Base-by-base conservation (phyloP, 2,797 vertebrate genomes). In the Pangasius mekongensis region DNA sequence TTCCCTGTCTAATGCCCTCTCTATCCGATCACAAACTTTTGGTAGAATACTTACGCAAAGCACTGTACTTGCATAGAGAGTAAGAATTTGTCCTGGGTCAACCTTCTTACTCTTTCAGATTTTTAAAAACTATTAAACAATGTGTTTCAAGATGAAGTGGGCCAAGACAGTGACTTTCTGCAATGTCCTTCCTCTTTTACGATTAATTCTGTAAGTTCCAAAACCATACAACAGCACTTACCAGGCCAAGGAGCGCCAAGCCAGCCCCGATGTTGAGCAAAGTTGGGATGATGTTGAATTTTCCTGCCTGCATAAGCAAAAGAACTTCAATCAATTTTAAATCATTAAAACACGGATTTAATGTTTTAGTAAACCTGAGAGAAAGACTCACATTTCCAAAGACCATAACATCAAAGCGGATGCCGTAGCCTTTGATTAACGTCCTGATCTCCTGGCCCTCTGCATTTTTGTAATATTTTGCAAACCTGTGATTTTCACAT, bases 361-460 rank as follows among this genome's bases (percentile, higher is more conserved):
- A 5, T 3, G 47, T 52, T 84, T 30, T 11, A 66, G 4, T 43
- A 30, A 24, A 86, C 18, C 84, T 16, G 27, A 87, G 81, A 82
- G 13, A 76, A 13, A 71, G 52, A 80, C 87, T 92, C 91, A 97
- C 98, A 43, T 93, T 96, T 92, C 97, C 97, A 0, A 97, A 98
- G 62, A 98, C 97, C 93, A 98, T 95, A 91, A 98, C 94, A 66
- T 98, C 97, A 87, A 98, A 98, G 36, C 96, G 93, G 92, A 98
- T 97, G 69, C 97, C 97, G 1, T 95, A 98, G 0, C 93, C 97
- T 93, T 97, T 98, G 86, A 97, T 96, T 62, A 99, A 94, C 0
- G 96, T 98, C 43, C 97, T 93, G 78, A 36, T 73, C 89, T 95
- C 93, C 86, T 97, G 96, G 33, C 84, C 90, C 3, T 95, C 94